These are phyloP conservation scores for Vulpes lagopus DNA, from an alignment of 2,113 vertebrate species.

Conservation along the genomic window DNA sequence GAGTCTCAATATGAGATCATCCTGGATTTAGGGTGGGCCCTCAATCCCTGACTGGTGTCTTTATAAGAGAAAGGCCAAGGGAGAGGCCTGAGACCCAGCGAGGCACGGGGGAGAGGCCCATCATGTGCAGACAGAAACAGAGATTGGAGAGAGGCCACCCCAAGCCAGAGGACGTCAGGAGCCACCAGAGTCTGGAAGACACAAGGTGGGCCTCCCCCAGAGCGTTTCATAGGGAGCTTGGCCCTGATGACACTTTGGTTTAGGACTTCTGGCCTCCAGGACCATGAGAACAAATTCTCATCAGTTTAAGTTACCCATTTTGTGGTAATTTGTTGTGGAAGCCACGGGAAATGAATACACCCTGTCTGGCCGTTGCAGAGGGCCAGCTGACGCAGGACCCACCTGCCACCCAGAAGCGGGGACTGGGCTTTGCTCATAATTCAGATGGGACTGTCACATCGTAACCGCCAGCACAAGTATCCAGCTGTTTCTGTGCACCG, in stretches of 20 bases:
- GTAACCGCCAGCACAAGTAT: accelerated
- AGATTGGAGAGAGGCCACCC: accelerated
- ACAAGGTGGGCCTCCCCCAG: accelerated
- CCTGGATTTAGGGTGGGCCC: neutral
- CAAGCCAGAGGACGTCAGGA: accelerated
- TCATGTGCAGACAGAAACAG: neutral
- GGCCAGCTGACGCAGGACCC: accelerated
- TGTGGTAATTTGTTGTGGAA: neutral
- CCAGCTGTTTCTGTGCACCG: accelerated
- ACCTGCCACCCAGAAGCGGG: neutral
- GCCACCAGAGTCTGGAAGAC: neutral
- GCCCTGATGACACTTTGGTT: neutral
- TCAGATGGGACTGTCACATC: neutral
- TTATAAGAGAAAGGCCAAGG: neutral
- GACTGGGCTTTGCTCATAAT: neutral
- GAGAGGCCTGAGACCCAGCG: neutral
- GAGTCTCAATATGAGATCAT: neutral
- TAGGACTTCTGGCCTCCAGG: neutral
- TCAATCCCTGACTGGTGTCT: accelerated
- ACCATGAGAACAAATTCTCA: neutral
- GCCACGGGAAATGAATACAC: neutral
- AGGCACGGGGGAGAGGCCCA: neutral
- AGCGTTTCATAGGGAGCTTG: neutral
- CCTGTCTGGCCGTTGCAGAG: neutral
- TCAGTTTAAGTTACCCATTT: neutral